These are phyloP conservation scores for Hemiscyllium ocellatum DNA, from an alignment of 2,113 vertebrate species.

Conservation along the genomic window DNA sequence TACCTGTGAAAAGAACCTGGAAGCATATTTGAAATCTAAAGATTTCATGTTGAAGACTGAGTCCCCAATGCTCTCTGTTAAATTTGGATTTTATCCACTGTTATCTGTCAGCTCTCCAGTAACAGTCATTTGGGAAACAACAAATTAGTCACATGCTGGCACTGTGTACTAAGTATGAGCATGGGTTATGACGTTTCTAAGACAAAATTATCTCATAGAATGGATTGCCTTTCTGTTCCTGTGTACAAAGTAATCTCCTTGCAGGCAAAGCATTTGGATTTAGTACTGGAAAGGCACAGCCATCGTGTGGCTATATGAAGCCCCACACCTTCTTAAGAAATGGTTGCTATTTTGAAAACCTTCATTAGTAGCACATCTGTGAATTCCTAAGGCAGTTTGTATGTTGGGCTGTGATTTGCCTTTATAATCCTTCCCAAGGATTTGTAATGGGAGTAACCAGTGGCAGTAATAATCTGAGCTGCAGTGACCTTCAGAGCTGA, in stretches of 20 bases:
- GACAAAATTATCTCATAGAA: neutral
- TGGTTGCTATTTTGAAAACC: neutral
- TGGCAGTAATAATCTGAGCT: neutral
- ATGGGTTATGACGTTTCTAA: neutral
- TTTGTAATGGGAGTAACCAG: neutral
- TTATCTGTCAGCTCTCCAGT: neutral
- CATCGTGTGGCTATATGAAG: neutral
- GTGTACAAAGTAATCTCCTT: neutral
- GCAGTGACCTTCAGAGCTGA: neutral
- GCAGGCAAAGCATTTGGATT: neutral
- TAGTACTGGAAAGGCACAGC: neutral
- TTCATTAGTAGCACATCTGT: neutral
- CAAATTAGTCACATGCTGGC: neutral
- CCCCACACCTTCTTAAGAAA: neutral
- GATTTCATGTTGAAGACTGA: neutral
- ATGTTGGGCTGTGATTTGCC: neutral
- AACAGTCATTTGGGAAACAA: neutral
- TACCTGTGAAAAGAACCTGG: neutral
- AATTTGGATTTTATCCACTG: neutral
- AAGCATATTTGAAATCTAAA: neutral
- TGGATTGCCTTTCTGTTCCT: neutral
- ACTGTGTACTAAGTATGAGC: neutral
- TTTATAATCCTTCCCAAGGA: neutral
- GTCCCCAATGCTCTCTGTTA: neutral
- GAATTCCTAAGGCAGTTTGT: neutral